Evolutionary conservation across 1,140 invertebrate genomes (phyloP).

Genomic region (Plectus sambesii): DNA sequence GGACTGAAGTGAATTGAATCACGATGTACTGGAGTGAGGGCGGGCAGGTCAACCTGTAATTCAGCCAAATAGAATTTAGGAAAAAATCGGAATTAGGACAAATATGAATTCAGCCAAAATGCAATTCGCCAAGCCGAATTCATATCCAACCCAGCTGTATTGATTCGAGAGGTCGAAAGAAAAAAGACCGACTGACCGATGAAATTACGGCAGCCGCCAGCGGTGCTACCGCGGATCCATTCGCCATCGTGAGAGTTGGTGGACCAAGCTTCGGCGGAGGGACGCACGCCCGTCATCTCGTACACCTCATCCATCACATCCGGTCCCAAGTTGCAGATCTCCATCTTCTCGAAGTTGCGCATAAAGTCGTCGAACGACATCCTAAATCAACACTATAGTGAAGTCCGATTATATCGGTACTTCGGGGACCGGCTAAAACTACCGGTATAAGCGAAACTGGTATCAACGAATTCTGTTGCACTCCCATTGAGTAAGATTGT

Average conservation of each 20-base stretch:
- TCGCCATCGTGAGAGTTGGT: constrained; percentile 82
- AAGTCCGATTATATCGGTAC: no score
- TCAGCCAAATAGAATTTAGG: no score
- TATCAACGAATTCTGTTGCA: background rate
- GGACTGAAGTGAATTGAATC: background rate
- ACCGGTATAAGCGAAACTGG: no score
- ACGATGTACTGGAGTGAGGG: background rate
- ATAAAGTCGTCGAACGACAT: constrained; percentile 51
- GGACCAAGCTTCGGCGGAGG: constrained; percentile 60
- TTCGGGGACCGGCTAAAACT: no score
- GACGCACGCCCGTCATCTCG: constrained; percentile 52
- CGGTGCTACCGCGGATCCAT: constrained; percentile 77
- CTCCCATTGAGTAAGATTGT: no score
- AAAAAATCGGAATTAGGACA: background rate
- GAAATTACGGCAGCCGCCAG: constrained; percentile 95
- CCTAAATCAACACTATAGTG: constrained; percentile 36
- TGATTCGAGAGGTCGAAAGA: no score
- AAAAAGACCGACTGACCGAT: constrained; percentile 56
- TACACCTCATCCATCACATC: constrained; percentile 67
- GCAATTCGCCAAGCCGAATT: no score
- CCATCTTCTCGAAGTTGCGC: constrained; percentile 55
- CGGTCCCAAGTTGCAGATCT: constrained; percentile 93
- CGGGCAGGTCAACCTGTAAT: background rate
- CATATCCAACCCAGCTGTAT: no score
- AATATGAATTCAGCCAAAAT: constrained; percentile 9